phyloP scores from a whole-genome alignment of 2,113 vertebrate species.

The Todiramphus saurophagus region DNA sequence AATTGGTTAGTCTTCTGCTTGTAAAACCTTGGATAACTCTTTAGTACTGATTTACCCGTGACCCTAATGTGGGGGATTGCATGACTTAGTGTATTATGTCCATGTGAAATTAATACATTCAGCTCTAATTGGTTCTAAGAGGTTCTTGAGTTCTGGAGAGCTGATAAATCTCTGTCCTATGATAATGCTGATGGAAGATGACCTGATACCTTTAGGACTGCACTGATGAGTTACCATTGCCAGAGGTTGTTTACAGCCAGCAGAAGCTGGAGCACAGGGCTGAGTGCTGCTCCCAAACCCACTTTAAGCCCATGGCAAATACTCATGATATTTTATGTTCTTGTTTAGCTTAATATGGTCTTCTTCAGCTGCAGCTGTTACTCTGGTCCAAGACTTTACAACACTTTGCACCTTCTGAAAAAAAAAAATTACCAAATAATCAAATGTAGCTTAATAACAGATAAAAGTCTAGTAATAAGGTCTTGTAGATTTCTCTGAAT shows the following conservation, averaged over 20 bases:
- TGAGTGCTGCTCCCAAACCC: not conserved
- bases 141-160: not conserved
- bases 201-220: not conserved
- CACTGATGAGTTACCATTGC: rapidly evolving
- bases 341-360: not conserved
- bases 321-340: not conserved
- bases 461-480: not conserved
- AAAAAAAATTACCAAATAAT: not conserved
- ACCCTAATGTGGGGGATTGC: not conserved
- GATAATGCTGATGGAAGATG: rapidly evolving
- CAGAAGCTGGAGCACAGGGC: not conserved
- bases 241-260: not conserved
- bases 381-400: not conserved
- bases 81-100: not conserved
- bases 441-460: not conserved
- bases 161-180: not conserved
- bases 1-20: not conserved
- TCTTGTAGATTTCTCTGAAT: not conserved
- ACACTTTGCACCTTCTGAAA: not conserved
- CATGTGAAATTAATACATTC: not conserved
- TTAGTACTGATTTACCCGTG: rapidly evolving
- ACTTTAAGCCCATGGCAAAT: not conserved
- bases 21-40: not conserved
- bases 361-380: not conserved
- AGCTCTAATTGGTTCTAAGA: not conserved